These are phyloP conservation scores for Andrena bucephala DNA, from an alignment of 2,888 invertebrate genomes.

Conservation along the genomic window DNA sequence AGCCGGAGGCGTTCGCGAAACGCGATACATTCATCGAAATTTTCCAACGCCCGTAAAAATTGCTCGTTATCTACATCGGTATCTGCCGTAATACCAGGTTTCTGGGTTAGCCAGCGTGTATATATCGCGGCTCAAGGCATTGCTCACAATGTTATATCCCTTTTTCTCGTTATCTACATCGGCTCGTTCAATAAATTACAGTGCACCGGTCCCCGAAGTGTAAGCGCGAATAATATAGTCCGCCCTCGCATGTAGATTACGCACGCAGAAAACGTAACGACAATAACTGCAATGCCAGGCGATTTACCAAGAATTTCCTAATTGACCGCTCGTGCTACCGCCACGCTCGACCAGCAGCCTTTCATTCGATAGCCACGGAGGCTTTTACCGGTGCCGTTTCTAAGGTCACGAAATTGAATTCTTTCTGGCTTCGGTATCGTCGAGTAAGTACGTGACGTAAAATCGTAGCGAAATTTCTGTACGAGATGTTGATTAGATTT, in stretches of 20 bases:
- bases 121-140: slow-evolving; percentile 7
- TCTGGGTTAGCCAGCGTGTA: slow-evolving; percentile 50
- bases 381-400: slow-evolving; percentile 31
- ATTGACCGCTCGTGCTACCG: slow-evolving; percentile 51
- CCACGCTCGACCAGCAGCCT: slow-evolving; percentile 20
- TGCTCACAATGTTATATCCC: slow-evolving; percentile 47
- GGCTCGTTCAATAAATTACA: slow-evolving; percentile 61
- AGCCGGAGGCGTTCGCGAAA: too few species aligned
- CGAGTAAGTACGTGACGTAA: too few species aligned
- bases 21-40: too few species aligned
- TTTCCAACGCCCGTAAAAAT: slow-evolving; percentile 10
- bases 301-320: slow-evolving; percentile 73
- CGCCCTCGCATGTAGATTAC: slow-evolving; percentile 79
- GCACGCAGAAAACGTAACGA: slow-evolving; percentile 68
- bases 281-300: slow-evolving; percentile 77
- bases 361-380: slow-evolving; percentile 33
- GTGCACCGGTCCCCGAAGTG: slow-evolving; percentile 50
- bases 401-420: slow-evolving; percentile 46
- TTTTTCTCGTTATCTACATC: slow-evolving; percentile 51
- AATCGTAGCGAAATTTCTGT: background rate
- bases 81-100: slow-evolving; percentile 40
- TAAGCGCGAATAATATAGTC: slow-evolving; percentile 81
- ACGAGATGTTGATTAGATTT: background rate
- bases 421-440: background rate
- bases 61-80: slow-evolving; percentile 11